Evolutionary conservation across 2,797 vertebrate genomes (phyloP).

Genomic region (Chromobotia macracanthus): DNA sequence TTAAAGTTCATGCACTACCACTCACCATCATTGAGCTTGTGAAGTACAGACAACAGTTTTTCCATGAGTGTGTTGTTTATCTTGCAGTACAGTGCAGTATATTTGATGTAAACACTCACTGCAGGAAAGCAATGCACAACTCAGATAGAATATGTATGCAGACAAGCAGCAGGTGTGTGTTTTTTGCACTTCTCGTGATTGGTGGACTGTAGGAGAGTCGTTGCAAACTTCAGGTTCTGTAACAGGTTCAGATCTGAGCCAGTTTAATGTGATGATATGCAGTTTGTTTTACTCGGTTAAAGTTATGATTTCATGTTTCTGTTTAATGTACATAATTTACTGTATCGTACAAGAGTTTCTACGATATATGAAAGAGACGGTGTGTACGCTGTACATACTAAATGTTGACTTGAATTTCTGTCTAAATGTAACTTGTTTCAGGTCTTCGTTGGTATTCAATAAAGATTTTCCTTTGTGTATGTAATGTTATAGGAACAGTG

Average conservation of each 20-base stretch:
- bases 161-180: constrained; percentile 5
- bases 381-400: background rate
- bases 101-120: background rate
- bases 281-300: background rate
- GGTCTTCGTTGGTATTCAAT: constrained; percentile 6
- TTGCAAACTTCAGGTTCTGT: background rate
- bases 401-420: background rate
- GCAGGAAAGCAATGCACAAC: constrained; percentile 3
- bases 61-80: no score
- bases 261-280: no score
- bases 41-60: no score
- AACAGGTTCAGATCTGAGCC: constrained; percentile 5
- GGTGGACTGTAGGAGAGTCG: no score
- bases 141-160: background rate
- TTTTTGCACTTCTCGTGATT: background rate
- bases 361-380: background rate
- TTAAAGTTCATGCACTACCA: no score
- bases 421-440: constrained; percentile 8
- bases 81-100: no score
- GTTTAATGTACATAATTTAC: no score
- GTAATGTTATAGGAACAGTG: constrained; percentile 22
- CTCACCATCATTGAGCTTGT: no score
- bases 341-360: background rate
- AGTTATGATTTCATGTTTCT: background rate
- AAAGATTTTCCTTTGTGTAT: constrained; percentile 6